Base-by-base conservation (phyloP, 1,140 invertebrate species). In the Drosophila arizonae region DNA sequence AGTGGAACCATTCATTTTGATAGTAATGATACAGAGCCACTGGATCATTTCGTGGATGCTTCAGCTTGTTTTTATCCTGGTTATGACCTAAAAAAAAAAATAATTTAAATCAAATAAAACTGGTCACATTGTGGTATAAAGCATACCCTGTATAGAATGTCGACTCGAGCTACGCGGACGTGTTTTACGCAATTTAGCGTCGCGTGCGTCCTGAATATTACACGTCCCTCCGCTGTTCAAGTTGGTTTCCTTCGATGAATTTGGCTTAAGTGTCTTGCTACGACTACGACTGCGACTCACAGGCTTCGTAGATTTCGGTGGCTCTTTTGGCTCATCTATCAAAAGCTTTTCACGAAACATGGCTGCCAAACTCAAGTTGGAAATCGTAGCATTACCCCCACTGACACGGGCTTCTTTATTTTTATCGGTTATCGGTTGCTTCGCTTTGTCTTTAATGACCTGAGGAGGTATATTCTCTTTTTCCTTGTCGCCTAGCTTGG, bases 11-110 rank as follows among this genome's bases (percentile, higher is more conserved):
- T 74, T 95, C 92, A 45, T 93, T 92, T 81, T 95, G 94, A 82
- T 96, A 96, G 69, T 95, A 94, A 55, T 96, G 95, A 87, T 96
- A 96, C 9, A 96, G 90, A 10, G 94, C 92, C 3, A 96, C 95
- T 50, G 96, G 95, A 90, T 96, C 95, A 76, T 24, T 68, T 45
- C 72, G 15, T 26, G 43, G 26, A 60, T 21, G 61, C 57, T 60
- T 73, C 15, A 36, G 9, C 24, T 54, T 72, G 9, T 61, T 48
- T 33, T 66, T 76, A 1, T 45, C 24, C 51, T 55, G 57, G 6
- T 61, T 28, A n/a, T 41, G 57, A 39, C 15, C 80, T 79, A 30
- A 9, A 58, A 58, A 48, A 33, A 52, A 61, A 24, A 28, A 3
- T 6, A 5, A 33, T 46, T 15, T 46, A 46, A 21, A 45, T 21